A percentile compares a stretch with the other conserved stretches of the same genome.
Conservation (phyloP, 2,888 invertebrate species). For the Agrilus biguttatus region DNA sequence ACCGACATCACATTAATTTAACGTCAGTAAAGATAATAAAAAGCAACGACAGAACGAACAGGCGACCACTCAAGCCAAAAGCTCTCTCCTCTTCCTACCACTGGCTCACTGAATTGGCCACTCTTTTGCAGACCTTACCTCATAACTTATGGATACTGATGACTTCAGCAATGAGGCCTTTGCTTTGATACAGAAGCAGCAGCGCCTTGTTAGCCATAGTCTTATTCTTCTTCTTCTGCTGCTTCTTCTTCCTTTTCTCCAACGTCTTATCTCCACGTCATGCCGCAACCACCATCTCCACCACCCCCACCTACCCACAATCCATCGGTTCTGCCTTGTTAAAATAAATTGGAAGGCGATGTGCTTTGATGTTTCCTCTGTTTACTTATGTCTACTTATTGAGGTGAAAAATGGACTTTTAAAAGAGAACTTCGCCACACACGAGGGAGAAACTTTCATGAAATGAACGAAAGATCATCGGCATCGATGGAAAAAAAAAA, state of each 20-base stretch:
- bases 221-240: slow-evolving; percentile 37
- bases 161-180: slow-evolving; percentile 50
- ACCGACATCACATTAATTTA: slow-evolving; percentile 25
- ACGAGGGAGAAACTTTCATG: no score
- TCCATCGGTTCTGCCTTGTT: slow-evolving; percentile 22
- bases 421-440: no score
- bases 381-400: slow-evolving; percentile 12
- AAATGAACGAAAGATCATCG: no score
- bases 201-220: slow-evolving; percentile 26
- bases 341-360: slow-evolving; percentile 32
- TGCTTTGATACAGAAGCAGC: slow-evolving; percentile 19
- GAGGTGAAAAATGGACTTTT: no score
- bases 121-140: slow-evolving; percentile 28
- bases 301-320: slow-evolving; percentile 7
- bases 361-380: slow-evolving; percentile 26
- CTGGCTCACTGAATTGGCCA: slow-evolving; percentile 22
- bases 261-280: background rate
- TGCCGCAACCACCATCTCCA: background rate
- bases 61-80: slow-evolving; percentile 21
- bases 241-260: slow-evolving; percentile 17
- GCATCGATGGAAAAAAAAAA: no score
- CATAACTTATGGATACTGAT: slow-evolving; percentile 70
- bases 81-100: slow-evolving; percentile 11
- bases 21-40: slow-evolving; percentile 26
- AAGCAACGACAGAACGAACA: slow-evolving; percentile 16